A percentile compares a stretch with the other conserved stretches of the same genome.
Evolutionary conservation across 2,888 invertebrate genomes (phyloP).

Genomic region (Laothoe populi): DNA sequence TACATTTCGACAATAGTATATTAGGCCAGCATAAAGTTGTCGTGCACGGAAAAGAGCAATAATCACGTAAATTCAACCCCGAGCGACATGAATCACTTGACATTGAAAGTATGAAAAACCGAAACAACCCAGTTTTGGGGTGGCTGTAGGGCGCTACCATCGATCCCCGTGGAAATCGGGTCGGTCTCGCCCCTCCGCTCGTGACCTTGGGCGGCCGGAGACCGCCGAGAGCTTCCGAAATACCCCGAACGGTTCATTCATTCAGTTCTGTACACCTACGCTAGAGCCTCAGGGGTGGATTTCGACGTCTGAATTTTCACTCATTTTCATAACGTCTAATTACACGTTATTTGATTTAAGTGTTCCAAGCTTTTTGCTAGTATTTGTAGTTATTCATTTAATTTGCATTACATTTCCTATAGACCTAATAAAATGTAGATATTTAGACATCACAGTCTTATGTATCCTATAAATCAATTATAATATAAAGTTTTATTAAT

Average conservation of each 20-base stretch:
- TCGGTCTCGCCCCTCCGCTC: constrained; percentile 57
- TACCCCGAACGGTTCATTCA: constrained; percentile 73
- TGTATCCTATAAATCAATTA: too few relatives aligned
- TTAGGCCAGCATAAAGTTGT: constrained; percentile 49
- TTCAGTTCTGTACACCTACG: constrained; percentile 55
- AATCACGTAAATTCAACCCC: constrained; percentile 59
- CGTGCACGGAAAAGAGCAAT: constrained; percentile 70
- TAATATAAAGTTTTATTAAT: too few relatives aligned
- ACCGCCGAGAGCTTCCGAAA: constrained; percentile 66
- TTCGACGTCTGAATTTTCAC: neutral
- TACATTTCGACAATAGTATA: neutral
- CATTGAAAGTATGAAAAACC: constrained; percentile 76
- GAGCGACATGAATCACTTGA: constrained; percentile 71
- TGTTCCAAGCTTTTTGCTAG: neutral
- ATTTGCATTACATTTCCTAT: too few relatives aligned
- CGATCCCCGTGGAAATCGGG: constrained; percentile 80
- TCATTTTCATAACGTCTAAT: constrained; percentile 4
- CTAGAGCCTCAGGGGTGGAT: constrained; percentile 38
- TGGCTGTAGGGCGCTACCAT: constrained; percentile 73
- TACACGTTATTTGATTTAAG: constrained; percentile 1
- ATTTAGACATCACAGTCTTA: too few relatives aligned
- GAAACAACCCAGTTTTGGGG: constrained; percentile 65
- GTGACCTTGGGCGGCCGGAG: constrained; percentile 69
- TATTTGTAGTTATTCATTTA: neutral
- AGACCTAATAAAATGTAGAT: too few relatives aligned